These are phyloP conservation scores for Enchytraeus crypticus DNA, from an alignment of 2,888 invertebrate species.

Conservation along the genomic window DNA sequence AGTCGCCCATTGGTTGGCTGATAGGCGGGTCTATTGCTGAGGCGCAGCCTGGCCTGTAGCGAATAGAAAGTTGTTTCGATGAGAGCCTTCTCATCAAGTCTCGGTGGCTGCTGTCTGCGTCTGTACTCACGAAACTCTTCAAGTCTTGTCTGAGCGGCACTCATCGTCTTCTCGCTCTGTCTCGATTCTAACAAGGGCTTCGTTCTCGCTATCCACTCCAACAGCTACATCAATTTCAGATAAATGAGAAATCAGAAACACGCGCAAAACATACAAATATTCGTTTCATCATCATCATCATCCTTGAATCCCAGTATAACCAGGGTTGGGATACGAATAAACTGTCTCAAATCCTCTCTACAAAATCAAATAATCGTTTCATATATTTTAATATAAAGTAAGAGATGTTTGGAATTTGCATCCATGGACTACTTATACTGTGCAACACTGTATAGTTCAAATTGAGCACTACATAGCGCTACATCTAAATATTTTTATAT, in stretches of 20 bases:
- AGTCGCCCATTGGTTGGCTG: conserved; percentile 99
- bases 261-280: not conserved
- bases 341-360: no score
- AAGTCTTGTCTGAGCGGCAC: conserved; percentile 91
- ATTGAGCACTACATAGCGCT: no score
- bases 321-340: no score
- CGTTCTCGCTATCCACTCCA: conserved; percentile 97
- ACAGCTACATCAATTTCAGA: conserved; percentile 56
- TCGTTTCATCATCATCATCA: not conserved
- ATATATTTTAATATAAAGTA: not conserved
- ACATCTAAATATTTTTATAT: no score
- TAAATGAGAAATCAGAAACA: not conserved
- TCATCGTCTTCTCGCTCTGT: conserved; percentile 88
- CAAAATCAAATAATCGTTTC: not conserved
- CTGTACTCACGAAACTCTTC: conserved; percentile 98
- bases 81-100: conserved; percentile 97
- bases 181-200: conserved; percentile 62
- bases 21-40: conserved; percentile 97
- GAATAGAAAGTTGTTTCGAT: conserved; percentile 99
- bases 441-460: no score
- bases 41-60: conserved; percentile 90
- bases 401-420: no score
- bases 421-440: no score
- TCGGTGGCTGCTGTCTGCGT: conserved; percentile 96
- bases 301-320: no score